Evolutionary conservation across 2,888 invertebrate species (phyloP), one percentile per base, ranked within the genome.

Genomic region (Limenitis camilla): DNA sequence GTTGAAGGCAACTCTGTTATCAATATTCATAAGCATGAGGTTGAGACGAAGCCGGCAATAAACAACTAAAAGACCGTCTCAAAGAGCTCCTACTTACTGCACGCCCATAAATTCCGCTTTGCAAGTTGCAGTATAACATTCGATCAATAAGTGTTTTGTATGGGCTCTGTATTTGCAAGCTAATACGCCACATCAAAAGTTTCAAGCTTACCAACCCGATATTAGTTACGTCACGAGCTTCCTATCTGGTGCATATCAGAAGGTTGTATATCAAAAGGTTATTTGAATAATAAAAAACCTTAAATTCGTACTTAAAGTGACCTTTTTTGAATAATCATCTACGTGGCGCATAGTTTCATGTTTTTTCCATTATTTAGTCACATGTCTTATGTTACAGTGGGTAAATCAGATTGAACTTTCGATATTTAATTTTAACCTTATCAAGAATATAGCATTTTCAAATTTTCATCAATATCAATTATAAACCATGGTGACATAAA

Each of bases 101-200:
- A 68, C 67, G 71, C 76, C 78, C 86, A 81, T 86, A 85, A 86
- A 86, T 86, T 85, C 80, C 76, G 81, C 82, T 84, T 86, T 83
- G 78, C 77, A 85, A 86, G 73, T 86, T 81, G 83, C 81, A 71
- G 76, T 72, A 76, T 72, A 81, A 78, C 80, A 78, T 81, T 83
- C 81, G 85, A 86, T 86, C 85, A 85, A 85, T 86, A 84, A 77
- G 78, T 75, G 72, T 82, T 85, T 86, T 86, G 82, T 85, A 86
- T 74, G 83, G 86, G 69, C 81, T 86, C 84, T 78, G 79, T 85
- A 84, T 84, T 84, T 85, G 83, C 83, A 81, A 84, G 78, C 74
- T 85, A 83, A 87, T 85, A 84, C 71, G 74, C 78, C 76, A 79
- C 74, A 78, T 78, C 78, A 73, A 76, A 82, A 84, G 79, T 82